Base-by-base conservation (phyloP, 2,113 vertebrate genomes). In the Deroptyus accipitrinus region DNA sequence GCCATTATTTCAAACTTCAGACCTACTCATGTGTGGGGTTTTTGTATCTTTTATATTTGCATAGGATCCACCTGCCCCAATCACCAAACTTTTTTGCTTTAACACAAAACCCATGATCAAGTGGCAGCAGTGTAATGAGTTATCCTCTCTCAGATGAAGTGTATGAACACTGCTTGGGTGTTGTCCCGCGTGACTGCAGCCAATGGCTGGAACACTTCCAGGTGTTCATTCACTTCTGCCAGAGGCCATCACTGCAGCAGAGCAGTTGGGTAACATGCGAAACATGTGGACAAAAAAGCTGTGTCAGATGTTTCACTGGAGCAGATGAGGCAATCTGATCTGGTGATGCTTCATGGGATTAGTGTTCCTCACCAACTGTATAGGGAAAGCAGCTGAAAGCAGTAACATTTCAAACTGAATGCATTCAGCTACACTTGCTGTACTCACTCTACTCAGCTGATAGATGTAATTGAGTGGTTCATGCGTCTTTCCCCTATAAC, bases 261-360 rank as follows among this genome's bases (percentile, higher is more conserved):
- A 91, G 54, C 16, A 10, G 6, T 3, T 55, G 51, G 20, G 59
- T 25, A 78, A 28, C 20, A 17, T 0, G 10, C 42, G 14, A 82
- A 86, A 11, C 31, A 9, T 4, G 10, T 5, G 23, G 68, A 61
- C 13, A 28, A 51, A 57, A 82, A 63, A 33, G 2, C 25, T 13
- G 5, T 10, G 6, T 44, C 37, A 62, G 30, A 42, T 3, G 9
- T 83, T 41, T 48, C 0, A 3, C 31, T 63, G 52, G 42, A 78
- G 61, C 25, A 78, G 59, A 33, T 46, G 46, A 78, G 16, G 9
- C 6, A 4, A 28, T 74, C 44, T 61, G 19, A 13, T 42, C 19
- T 74, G 54, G 27, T 31, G 66, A 54, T 6, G 23, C 13, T 73
- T 63, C 1, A 0, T 57, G 9, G 48, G 20, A 17, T n/a, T 0